A percentile compares a stretch with the other conserved stretches of the same genome.
These are phyloP conservation scores for Chloroceryle aenea DNA, from an alignment of 2,113 vertebrate species.

Conservation along the genomic window DNA sequence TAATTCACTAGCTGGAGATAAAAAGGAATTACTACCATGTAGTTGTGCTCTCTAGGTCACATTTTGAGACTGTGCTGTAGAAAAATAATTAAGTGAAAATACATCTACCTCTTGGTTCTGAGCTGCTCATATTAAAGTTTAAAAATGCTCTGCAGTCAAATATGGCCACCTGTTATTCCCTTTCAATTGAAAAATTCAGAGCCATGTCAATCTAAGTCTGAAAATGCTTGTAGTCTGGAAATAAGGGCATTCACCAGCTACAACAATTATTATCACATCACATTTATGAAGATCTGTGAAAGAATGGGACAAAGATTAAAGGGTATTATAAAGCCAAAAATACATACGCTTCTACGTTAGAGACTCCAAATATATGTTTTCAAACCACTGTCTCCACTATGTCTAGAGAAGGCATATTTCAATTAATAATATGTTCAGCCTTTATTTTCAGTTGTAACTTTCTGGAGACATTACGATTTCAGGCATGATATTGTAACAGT, in stretches of 20 bases:
- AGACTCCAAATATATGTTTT: constrained; percentile 10
- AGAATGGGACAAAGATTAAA: constrained; percentile 55
- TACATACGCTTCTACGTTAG: constrained; percentile 12
- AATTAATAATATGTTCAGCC: constrained; percentile 55
- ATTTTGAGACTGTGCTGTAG: background rate
- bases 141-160: constrained; percentile 4
- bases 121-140: constrained; percentile 10
- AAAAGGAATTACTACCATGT: constrained; percentile 23
- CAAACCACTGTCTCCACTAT: constrained; percentile 72
- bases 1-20: constrained; percentile 31
- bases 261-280: constrained; percentile 60
- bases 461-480: constrained; percentile 44
- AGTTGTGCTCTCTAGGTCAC: background rate
- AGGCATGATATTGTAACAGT: constrained; percentile 36
- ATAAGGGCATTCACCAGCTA: constrained; percentile 2
- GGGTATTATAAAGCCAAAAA: constrained; percentile 63
- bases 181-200: constrained; percentile 25
- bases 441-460: constrained; percentile 52
- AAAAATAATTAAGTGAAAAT: constrained; percentile 41
- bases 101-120: background rate
- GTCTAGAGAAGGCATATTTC: constrained; percentile 60
- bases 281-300: constrained; percentile 46
- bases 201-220: background rate
- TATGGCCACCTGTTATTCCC: constrained; percentile 48
- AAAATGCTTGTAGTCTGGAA: constrained; percentile 31